Base-by-base conservation (phyloP, 2,888 invertebrate genomes). In the Stenodera caucasica region DNA sequence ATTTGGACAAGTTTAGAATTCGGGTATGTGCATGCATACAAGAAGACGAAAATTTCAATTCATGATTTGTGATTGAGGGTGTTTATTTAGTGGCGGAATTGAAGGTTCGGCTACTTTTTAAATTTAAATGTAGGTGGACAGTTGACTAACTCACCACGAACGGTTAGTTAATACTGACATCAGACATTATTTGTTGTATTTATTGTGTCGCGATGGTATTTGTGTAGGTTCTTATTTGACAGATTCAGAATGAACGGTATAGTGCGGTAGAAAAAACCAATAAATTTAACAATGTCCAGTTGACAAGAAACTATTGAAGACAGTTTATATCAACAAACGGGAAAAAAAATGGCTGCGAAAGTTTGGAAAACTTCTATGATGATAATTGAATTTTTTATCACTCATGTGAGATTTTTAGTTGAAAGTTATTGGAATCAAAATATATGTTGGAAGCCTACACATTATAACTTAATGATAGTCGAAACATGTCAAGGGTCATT, bases 191-290 rank as follows among this genome's bases (percentile, higher is more conserved):
- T 55, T 60, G 59, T 55, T 60, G 23, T 40, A 29, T 26, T 45
- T 45, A 45, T 45, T 45, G 45, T 45, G 14, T 37, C 35, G 33
- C 33, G 32, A 45, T 52, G 50, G 45, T 45, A 45, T 45, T 54
- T 37, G 33, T 37, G 59, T 60, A 55, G 59, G 59, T 55, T 49
- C 50, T 55, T 55, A 59, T 59, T 55, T 59, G 54, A 54, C 58
- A 54, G 21, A 58, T 55, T n/a, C 33, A 35, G 58, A 53, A 49
- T 53, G 40, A 52, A 45, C 59, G 40, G 45, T 45, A 21, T 45
- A 40, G 11, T 2, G 11, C 45, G 23, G 45, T 59, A 51, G 50
- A 35, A 37, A 54, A 35, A 54, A 49, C 49, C 50, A 53, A 59
- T 59, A 45, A 45, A 45, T 45, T 21, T 11, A 21, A 45, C 21